Percentiles rank a stretch among this genome's conserved stretches.
Evolutionary conservation across 2,113 vertebrate genomes (phyloP).

Genomic region (Nasalis larvatus): DNA sequence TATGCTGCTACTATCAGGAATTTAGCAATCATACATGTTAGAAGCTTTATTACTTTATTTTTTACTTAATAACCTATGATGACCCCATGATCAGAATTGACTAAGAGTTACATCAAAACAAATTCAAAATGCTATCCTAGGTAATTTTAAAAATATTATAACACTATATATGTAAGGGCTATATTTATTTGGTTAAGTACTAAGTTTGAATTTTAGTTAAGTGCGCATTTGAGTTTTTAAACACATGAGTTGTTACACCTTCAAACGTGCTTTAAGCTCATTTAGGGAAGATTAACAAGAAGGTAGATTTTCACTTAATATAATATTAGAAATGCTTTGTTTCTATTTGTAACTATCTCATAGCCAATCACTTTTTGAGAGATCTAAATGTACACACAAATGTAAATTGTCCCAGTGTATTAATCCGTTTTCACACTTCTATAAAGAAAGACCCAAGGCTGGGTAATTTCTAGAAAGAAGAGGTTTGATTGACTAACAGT

Average conservation of each 20-base stretch:
- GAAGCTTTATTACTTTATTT: not conserved
- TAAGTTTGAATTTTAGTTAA: not conserved
- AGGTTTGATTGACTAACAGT: no score
- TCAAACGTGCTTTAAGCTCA: not conserved
- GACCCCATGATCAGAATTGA: not conserved
- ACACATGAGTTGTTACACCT: not conserved
- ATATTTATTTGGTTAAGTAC: not conserved
- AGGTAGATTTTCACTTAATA: not conserved
- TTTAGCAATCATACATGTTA: not conserved
- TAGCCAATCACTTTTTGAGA: not conserved
- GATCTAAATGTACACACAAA: not conserved
- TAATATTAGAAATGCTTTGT: not conserved
- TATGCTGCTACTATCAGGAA: not conserved
- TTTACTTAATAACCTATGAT: not conserved
- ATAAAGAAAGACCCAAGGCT: no score
- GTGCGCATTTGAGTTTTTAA: not conserved
- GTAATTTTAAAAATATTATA: not conserved
- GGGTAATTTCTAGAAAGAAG: no score
- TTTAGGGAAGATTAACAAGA: not conserved
- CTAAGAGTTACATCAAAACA: not conserved
- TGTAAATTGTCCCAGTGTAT: not conserved
- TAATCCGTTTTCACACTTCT: no score
- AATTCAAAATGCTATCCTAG: not conserved
- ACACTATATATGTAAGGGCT: not conserved
- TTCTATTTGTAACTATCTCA: not conserved